phyloP scores from a whole-genome alignment of 2,888 invertebrate genomes.

The Ptychoptera albimana region DNA sequence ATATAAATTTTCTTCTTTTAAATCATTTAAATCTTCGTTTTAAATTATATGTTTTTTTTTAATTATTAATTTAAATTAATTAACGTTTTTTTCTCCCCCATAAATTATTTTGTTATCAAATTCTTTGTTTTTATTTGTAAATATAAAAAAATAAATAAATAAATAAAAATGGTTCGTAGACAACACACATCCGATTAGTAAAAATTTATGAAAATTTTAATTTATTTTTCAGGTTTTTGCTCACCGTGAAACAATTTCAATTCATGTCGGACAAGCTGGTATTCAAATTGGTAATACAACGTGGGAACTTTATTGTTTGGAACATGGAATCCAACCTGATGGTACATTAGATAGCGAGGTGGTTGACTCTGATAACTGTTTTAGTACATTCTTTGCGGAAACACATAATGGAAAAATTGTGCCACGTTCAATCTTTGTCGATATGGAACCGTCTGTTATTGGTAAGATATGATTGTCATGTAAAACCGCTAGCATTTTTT shows the following conservation, averaged over 20 bases:
- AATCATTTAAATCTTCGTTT: too few relatives aligned
- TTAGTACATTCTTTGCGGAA: conserved; percentile 59
- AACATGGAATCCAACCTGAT: conserved; percentile 60
- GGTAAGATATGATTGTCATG: conserved; percentile 32
- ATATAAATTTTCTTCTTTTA: too few relatives aligned
- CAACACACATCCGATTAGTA: too few relatives aligned
- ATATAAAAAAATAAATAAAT: too few relatives aligned
- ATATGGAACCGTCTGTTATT: conserved; percentile 78
- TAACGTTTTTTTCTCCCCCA: too few relatives aligned
- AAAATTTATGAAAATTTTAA: neutral
- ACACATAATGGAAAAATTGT: conserved; percentile 74
- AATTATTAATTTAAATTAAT: too few relatives aligned
- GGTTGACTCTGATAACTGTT: conserved; percentile 33
- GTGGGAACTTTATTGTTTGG: conserved; percentile 66
- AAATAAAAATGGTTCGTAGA: too few relatives aligned
- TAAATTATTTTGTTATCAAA: too few relatives aligned
- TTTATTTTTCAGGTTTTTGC: conserved; percentile 13
- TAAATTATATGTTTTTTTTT: too few relatives aligned
- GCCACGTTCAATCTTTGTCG: conserved; percentile 72
- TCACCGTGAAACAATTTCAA: conserved; percentile 60
- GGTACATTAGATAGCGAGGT: conserved; percentile 41
- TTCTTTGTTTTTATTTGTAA: too few relatives aligned
- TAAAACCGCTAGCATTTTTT: too few relatives aligned
- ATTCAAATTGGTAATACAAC: conserved; percentile 66
- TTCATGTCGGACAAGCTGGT: conserved; percentile 69